Base-by-base conservation (phyloP, 2,113 vertebrate genomes). In the Xyrauchen texanus region DNA sequence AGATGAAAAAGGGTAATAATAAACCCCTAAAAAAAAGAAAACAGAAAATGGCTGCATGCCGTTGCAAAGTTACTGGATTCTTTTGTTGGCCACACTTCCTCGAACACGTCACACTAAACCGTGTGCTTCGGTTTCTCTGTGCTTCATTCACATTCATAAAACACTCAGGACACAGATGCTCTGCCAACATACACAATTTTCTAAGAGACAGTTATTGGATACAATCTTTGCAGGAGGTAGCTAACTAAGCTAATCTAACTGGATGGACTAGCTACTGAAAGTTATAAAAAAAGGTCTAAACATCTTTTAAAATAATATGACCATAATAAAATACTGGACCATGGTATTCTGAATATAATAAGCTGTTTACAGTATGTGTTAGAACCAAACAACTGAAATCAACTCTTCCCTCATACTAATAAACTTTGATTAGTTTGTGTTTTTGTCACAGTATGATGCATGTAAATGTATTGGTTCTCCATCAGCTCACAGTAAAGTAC, bases 141-240 rank as follows among this genome's bases (percentile, higher is more conserved):
- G 78, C 77, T 76, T 83, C 77, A 83, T 83, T 83, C 68, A 79
- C 58, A 83, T 83, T 79, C 81, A 5, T 55, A 45, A 68, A 76
- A 82, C 66, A 53, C 8, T 2, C 58, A 47, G 76, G 51, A 64
- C 21, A 34, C 21, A 34, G 21, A 34, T 34, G 21, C 21, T 34
- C 21, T 34, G 21, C 21, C 44, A 34, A 68, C 45, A 72, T 10
- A 60, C 52, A 49, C 15, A 8, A 10, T 51, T 68, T 49, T 51
- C 21, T 71, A 57, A 57, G 51, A 12, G 34, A 70, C 16, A 55
- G 45, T 49, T 68, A 16, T 4, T 61, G 44, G 13, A 66, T 66
- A 47, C 45, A 21, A 53, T 45, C 42, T 71, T 71, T 71, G 34
- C 53, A 6, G 53, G 53, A 71, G 69, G 69, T 71, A 70, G 68